Base-by-base conservation (phyloP, 2,797 vertebrate species). In the Australoheros facetus region DNA sequence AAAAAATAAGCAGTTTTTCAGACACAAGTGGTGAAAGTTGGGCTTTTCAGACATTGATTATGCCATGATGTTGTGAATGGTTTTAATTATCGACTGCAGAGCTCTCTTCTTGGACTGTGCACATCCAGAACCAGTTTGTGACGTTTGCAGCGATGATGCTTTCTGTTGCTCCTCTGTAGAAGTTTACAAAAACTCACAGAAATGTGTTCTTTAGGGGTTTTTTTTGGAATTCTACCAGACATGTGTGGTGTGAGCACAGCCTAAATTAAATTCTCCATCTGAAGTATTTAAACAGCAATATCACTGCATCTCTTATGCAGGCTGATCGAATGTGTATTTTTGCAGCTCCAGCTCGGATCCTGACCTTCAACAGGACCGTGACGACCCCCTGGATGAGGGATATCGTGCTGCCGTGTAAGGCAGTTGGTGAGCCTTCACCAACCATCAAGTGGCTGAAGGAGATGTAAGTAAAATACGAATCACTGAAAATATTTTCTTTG, bases 321-420 rank as follows among this genome's bases (percentile, higher is more conserved):
- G 64, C 64, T 69, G 42, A 69, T 51, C 6, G 13, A 7, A n/a
- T 30, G 56, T 77, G 56, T 78, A 3, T 60, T 71, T 21, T 1
- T 76, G 64, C 90, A 99, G 98, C 98, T 93, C 98, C 98, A 0
- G 97, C 98, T 74, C 95, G 97, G 77, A 98, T 99, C 89, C 94
- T 99, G 88, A 98, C 98, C 5, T 99, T 99, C 93, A 99, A 98
- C 0, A 96, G 98, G 69, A 98, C 97, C 0, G 97, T 99, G 45
- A 99, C 98, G 0, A 99, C 98, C 0, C 98, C 98, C 0, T 99
- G 98, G 98, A 99, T 99, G 98, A 97, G 96, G 81, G 98, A 99
- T 86, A 98, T 99, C 1, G 95, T 97, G 75, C 94, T 99, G 71
- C 97, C 98, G 0, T 99, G 98, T 89, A 98, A 97, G 86, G 97